Percentiles rank a stretch among this genome's conserved stretches.
Conservation (phyloP, 2,797 vertebrate genomes). For the Eurystomus glaucurus region DNA sequence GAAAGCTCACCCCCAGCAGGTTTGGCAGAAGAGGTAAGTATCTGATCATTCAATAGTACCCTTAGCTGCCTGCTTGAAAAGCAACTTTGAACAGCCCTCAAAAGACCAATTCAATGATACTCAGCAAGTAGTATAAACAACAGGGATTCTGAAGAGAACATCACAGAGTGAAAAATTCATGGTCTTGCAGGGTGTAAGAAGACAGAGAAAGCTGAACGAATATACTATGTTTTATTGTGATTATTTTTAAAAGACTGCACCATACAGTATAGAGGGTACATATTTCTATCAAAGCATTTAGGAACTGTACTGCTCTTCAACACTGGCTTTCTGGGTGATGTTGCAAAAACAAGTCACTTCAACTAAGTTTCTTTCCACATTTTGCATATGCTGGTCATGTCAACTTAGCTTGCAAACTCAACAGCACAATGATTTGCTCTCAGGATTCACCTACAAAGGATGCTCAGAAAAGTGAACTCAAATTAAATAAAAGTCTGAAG, state of each 20-base stretch:
- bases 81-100: neutral
- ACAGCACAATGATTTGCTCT: neutral
- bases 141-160: neutral
- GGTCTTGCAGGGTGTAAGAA: neutral
- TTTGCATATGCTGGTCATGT: neutral
- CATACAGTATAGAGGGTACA: rapidly evolving
- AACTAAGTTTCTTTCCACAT: neutral
- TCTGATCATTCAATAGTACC: neutral
- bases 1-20: neutral
- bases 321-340: neutral
- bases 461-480: neutral
- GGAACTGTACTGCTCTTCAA: neutral
- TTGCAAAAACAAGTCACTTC: neutral
- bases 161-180: neutral
- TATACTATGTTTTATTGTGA: neutral
- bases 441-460: neutral
- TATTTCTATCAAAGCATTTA: neutral
- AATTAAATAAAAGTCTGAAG: neutral
- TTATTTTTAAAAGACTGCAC: neutral
- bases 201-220: neutral
- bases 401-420: neutral
- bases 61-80: neutral
- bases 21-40: neutral
- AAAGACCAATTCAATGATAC: neutral
- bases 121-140: neutral